Evolutionary conservation across 2,888 invertebrate genomes (phyloP), one percentile per base, ranked within the genome.

Genomic region (Parnassius apollo): DNA sequence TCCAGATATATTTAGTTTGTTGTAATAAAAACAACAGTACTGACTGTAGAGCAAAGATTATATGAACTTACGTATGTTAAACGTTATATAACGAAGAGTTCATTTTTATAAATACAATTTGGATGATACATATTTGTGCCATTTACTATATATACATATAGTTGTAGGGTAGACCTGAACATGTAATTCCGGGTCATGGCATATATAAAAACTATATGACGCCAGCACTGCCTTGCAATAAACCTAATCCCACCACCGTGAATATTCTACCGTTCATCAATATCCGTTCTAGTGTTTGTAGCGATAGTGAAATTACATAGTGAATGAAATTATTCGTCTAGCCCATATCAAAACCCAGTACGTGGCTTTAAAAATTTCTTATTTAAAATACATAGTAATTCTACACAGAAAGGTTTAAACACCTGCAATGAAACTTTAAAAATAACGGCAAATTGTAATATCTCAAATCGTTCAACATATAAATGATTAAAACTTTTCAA

Each of bases 51-150:
- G 85, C 83, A 88, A 88, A 88, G 80, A 85, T 79, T 84, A 83
- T 83, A 82, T 78, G 75, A 76, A 77, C 53, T 53, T 67, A 66
- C 64, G 58, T 66, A 66, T 62, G 64, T 59, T 62, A 57, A 68
- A 65, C 63, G 65, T 69, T 59, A 35, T 35, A 7, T 35, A 35
- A 64, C 64, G 56, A 50, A 57, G 51, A 65, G 64, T 77, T 49
- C 13, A 78, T 75, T 73, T 75, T 62, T 73, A 72, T 75, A 69
- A 68, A 66, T 76, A 72, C 73, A 77, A 73, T 48, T 82, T 77
- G 79, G 82, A 83, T 82, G 84, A 83, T 86, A 88, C 82, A 87
- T 88, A 83, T 77, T 82, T 76, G 88, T 88, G 88, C 89, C 89
- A 88, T 88, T 85, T 83, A 80, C 70, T 81, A 77, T 76, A 76